These are phyloP conservation scores for Tiaroga cobitis DNA, from an alignment of 2,797 vertebrate genomes.

Conservation along the genomic window DNA sequence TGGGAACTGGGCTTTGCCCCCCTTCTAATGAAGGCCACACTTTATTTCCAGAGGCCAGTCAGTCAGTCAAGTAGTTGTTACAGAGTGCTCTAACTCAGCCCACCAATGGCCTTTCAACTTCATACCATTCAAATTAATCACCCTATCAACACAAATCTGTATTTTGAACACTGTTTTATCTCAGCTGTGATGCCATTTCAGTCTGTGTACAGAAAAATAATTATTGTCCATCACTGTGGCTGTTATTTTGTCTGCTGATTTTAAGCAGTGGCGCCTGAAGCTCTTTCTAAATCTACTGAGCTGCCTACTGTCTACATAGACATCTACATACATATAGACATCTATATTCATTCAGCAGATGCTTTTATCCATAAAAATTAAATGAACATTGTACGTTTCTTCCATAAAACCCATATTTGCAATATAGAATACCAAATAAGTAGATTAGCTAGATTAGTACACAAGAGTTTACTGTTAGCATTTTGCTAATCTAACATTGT, in stretches of 20 bases:
- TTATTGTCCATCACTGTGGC: neutral
- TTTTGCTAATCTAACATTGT: neutral
- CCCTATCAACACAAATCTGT: slow-evolving; percentile 13
- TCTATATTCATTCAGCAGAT: neutral
- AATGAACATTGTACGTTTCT: neutral
- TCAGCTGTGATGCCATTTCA: neutral
- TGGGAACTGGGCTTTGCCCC: slow-evolving; percentile 48
- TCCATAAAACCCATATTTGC: neutral
- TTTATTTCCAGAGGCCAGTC: slow-evolving; percentile 32
- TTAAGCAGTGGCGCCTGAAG: neutral
- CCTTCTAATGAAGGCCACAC: slow-evolving; percentile 31
- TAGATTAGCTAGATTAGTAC: neutral
- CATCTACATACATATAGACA: neutral
- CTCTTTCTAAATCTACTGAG: neutral
- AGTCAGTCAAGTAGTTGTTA: slow-evolving; percentile 37
- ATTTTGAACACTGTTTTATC: slow-evolving; percentile 17
- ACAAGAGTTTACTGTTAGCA: neutral
- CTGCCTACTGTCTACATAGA: neutral
- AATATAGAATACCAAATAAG: neutral
- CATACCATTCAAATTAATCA: slow-evolving; percentile 20
- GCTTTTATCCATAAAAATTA: neutral
- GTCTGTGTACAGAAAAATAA: slow-evolving; percentile 13
- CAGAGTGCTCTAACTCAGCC: slow-evolving; percentile 7
- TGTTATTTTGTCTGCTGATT: neutral
- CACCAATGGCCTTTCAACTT: slow-evolving; percentile 30